Base-by-base conservation (phyloP, 2,797 vertebrate species). In the Decapterus maruadsi region DNA sequence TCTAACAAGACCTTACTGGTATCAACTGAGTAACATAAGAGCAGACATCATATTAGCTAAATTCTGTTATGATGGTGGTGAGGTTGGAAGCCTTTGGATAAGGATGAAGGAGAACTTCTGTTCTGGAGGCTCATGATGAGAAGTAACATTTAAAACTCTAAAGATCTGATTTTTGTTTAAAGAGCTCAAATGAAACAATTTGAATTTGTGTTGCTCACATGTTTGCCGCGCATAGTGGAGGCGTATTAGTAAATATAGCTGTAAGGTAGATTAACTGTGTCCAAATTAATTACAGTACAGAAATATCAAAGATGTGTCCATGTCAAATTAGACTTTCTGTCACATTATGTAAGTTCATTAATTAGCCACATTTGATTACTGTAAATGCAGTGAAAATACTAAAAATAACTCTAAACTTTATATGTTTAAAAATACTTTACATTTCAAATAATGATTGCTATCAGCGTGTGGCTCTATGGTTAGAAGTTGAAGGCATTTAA, bases 1-100 rank as follows among this genome's bases (percentile, higher is more conserved):
- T 68, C 75, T 62, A 74, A 43, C 59, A 19, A 86, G 78, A 83
- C 53, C 68, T 78, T 87, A 77, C 85, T 88, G 83, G 16, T 72
- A 46, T 75, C 10, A 83, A 75, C 67, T 68, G 68, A 77, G 62
- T 59, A 65, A 48, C 54, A 48, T 71, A 58, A 84, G 68, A 76
- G 54, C 77, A 65, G 68, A 6, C 55, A 22, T 36, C 61, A 55
- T 69, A 74, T 78, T 53, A 57, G 79, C 64, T 68, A 67, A 72
- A 51, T 51, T 45, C 64, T 55, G 66, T 68, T 83, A 57, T 67
- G 36, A 62, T 31, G 6, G 50, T 51, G 40, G 26, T 53, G 10
- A 75, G 48, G 50, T 57, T 31, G 13, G 60, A 61, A 71, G 72
- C 42, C 66, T 82, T 72, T 69, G 65, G 40, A 3, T 50, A 5